Percentiles rank a stretch among this genome's conserved stretches.
Conservation (phyloP, 2,113 vertebrate species). For the Piaya cayana region DNA sequence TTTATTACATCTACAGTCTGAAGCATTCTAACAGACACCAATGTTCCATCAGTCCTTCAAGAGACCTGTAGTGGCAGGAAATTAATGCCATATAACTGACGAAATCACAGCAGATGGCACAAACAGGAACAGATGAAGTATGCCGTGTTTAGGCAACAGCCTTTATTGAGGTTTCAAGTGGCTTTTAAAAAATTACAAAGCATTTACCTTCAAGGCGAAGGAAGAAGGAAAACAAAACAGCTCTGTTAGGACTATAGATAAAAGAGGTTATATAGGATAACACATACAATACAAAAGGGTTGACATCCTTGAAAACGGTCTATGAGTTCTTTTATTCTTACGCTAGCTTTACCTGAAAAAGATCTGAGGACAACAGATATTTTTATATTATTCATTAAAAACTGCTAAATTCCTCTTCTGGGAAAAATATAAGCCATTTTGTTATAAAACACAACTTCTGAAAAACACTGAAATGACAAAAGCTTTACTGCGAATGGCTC, state of each 20-base stretch:
- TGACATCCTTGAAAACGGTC: constrained; percentile 71
- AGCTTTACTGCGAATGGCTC: constrained; percentile 66
- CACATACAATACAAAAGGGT: constrained; percentile 73
- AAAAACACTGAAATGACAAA: constrained; percentile 75
- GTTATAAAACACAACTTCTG: constrained; percentile 78
- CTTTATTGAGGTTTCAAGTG: constrained; percentile 83
- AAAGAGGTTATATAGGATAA: constrained; percentile 65
- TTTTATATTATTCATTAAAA: constrained; percentile 81
- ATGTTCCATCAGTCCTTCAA: constrained; percentile 77
- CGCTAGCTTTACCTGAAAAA: constrained; percentile 74
- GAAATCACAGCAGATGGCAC: constrained; percentile 80
- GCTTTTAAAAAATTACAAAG: constrained; percentile 75
- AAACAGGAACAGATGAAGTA: constrained; percentile 78
- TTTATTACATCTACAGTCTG: constrained; percentile 80
- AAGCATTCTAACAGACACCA: constrained; percentile 79
- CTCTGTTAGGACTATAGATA: constrained; percentile 66
- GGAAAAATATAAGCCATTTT: constrained; percentile 83
- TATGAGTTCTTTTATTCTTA: constrained; percentile 66
- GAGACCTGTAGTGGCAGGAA: constrained; percentile 79
- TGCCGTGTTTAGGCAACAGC: constrained; percentile 81
- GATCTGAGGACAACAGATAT: constrained; percentile 75
- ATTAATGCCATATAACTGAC: constrained; percentile 76
- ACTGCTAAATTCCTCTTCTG: constrained; percentile 75
- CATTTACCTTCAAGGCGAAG: constrained; percentile 75
- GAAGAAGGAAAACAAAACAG: constrained; percentile 72